A percentile compares a stretch with the other conserved stretches of the same genome.
phyloP scores from a whole-genome alignment of 2,888 invertebrate genomes.

The Celastrina argiolus region DNA sequence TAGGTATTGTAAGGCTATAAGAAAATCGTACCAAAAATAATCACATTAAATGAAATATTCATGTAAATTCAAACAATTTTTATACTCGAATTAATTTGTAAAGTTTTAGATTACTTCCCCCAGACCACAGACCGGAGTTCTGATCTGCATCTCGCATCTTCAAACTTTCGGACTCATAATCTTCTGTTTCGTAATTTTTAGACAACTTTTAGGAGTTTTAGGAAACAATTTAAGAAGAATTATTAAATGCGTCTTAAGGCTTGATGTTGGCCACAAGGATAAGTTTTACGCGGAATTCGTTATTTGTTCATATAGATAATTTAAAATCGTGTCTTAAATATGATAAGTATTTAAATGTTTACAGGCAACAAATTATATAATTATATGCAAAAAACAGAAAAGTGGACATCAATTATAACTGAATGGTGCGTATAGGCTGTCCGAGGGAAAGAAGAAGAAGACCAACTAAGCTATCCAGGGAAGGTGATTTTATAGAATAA shows the following conservation, averaged over 20 bases:
- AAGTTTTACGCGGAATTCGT: neutral
- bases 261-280: neutral
- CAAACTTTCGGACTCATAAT: neutral
- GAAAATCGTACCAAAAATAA: neutral
- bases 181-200: conserved; percentile 10
- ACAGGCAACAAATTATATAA: no score
- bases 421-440: no score
- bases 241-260: neutral
- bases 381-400: no score
- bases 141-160: neutral
- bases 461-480: no score
- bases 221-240: conserved; percentile 3
- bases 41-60: neutral
- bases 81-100: conserved; percentile 1
- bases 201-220: neutral
- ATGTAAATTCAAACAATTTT: conserved; percentile 2
- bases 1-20: neutral
- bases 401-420: no score
- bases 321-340: no score
- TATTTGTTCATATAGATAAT: neutral
- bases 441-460: no score
- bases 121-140: conserved; percentile 1
- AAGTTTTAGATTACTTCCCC: conserved; percentile 9
- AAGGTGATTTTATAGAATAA: no score
- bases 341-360: no score